Conservation (phyloP, 1,140 invertebrate genomes). For the Conus betulinus region DNA sequence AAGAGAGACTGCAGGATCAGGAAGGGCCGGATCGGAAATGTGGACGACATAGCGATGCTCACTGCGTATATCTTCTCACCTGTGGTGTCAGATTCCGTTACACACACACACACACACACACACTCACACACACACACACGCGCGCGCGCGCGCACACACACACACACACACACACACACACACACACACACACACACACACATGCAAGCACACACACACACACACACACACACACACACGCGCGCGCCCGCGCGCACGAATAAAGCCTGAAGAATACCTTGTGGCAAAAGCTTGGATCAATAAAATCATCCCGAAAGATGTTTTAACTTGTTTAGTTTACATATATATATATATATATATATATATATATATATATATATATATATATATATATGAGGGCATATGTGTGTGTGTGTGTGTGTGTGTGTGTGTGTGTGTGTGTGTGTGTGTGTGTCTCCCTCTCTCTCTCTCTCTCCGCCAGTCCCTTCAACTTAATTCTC, state of each 20-base stretch:
- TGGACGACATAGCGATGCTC: not conserved
- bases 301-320: too few relatives aligned
- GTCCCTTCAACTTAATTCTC: too few relatives aligned
- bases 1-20: too few relatives aligned
- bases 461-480: not conserved
- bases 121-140: not conserved
- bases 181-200: not conserved
- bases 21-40: too few relatives aligned
- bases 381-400: not conserved
- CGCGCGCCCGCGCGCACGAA: too few relatives aligned
- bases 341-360: not conserved
- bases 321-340: not conserved
- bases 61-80: not conserved
- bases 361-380: not conserved
- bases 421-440: not conserved
- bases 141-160: not conserved
- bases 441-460: too few relatives aligned
- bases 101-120: conserved; percentile 5
- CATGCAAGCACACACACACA: not conserved
- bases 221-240: not conserved
- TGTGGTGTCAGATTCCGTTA: not conserved
- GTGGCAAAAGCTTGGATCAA: too few relatives aligned
- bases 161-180: conserved; percentile 22
- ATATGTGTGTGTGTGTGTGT: conserved; percentile 15
- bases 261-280: too few relatives aligned